phyloP scores from a whole-genome alignment of 2,113 vertebrate genomes.

The Menura novaehollandiae region DNA sequence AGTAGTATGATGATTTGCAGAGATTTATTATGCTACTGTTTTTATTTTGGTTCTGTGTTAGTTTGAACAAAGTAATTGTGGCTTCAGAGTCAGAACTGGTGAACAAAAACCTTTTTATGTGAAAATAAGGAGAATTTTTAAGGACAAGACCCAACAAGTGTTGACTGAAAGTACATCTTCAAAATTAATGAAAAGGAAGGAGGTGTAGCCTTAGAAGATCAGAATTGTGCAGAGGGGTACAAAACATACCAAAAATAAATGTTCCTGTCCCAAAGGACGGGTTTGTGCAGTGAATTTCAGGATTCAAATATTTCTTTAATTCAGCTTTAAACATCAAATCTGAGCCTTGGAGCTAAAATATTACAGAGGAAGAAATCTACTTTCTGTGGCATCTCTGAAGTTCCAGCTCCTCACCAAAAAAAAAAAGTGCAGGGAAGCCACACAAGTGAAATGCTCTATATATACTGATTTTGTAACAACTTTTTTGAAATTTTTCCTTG shows the following conservation, averaged over 20 bases:
- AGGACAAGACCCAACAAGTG: background rate
- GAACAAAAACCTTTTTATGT: background rate
- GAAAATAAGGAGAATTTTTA: background rate
- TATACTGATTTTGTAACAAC: background rate
- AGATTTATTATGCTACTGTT: background rate
- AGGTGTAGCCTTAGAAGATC: background rate
- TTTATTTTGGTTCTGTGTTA: background rate
- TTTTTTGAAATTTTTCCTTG: background rate
- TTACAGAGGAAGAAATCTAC: background rate
- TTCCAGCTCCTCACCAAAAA: background rate
- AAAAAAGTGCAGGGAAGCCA: background rate
- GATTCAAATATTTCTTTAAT: background rate
- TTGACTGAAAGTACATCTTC: background rate
- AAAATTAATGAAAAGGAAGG: background rate
- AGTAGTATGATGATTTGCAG: background rate
- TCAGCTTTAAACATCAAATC: background rate
- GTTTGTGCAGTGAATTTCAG: background rate
- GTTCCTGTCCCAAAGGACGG: background rate
- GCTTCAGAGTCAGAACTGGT: background rate
- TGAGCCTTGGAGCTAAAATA: background rate
- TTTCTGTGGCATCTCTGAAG: background rate
- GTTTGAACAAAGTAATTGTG: background rate
- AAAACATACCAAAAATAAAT: background rate
- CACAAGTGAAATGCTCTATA: background rate
- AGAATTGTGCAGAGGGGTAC: background rate